phyloP scores from a whole-genome alignment of 1,140 invertebrate species.

The Brachionus rubens region DNA sequence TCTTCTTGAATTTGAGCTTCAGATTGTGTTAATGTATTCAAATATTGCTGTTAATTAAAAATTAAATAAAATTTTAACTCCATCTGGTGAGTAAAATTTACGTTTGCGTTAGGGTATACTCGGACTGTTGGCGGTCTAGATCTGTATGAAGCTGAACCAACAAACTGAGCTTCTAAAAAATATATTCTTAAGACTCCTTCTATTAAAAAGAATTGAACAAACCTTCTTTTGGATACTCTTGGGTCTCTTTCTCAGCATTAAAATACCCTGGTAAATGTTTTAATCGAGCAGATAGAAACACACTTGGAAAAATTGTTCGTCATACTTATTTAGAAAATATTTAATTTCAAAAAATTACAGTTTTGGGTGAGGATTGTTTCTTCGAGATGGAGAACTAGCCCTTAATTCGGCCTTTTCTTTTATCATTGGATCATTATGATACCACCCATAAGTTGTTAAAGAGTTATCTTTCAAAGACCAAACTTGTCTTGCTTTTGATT shows the following conservation, averaged over 20 bases:
- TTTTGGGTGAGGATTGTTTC: conserved; percentile 37
- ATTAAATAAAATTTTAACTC: not conserved
- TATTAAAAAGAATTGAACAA: not conserved
- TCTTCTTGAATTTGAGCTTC: conserved; percentile 13
- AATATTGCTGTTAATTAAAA: not conserved
- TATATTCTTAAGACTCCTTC: not conserved
- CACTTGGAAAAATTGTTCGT: not conserved
- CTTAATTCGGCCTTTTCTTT: conserved; percentile 40
- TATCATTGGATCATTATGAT: conserved; percentile 9
- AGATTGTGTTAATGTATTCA: not conserved
- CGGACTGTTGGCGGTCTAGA: not conserved
- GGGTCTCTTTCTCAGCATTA: not conserved
- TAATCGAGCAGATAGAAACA: conserved; percentile 23
- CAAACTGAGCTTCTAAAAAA: not conserved
- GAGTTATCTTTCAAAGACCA: conserved; percentile 38
- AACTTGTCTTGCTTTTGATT: conserved; percentile 12
- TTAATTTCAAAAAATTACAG: not conserved
- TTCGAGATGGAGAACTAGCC: not conserved
- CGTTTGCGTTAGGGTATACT: conserved; percentile 17
- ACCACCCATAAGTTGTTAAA: conserved; percentile 23
- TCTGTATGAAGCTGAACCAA: not conserved
- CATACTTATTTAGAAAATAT: not conserved
- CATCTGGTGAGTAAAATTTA: not conserved
- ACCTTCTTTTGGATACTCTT: not conserved
- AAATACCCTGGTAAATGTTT: conserved; percentile 43